These are phyloP conservation scores for Corella eumyota DNA, from an alignment of 23 tunicate species.

Conservation along the genomic window DNA sequence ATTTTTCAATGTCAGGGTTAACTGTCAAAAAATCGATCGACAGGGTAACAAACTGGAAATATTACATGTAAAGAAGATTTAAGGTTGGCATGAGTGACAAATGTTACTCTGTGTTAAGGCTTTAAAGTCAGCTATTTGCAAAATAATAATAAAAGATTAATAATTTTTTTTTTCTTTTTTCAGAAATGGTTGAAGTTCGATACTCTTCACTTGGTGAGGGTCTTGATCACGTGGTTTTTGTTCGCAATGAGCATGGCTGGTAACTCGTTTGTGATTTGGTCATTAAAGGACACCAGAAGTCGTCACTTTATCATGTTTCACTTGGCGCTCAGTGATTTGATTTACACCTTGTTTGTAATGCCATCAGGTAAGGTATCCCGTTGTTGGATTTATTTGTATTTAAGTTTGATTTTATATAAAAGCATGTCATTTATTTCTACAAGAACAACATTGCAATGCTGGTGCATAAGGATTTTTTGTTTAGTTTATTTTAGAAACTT, in stretches of 20 bases:
- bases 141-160: no score
- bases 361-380: slow-evolving; percentile 43
- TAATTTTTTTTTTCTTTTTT: slow-evolving; percentile 2
- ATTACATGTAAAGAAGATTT: no score
- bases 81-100: no score
- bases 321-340: slow-evolving; percentile 44
- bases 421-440: no score
- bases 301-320: slow-evolving; percentile 67
- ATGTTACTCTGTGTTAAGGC: no score
- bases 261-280: slow-evolving; percentile 44
- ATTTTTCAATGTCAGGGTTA: no score
- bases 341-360: slow-evolving; percentile 54
- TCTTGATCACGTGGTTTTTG: slow-evolving; percentile 50
- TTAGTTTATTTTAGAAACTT: no score
- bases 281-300: slow-evolving; percentile 15
- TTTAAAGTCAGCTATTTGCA: no score
- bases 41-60: no score
- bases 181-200: slow-evolving; percentile 61
- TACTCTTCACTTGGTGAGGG: slow-evolving; percentile 51
- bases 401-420: neutral
- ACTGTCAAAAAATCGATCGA: no score
- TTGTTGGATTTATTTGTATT: neutral
- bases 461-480: no score
- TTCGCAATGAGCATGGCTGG: slow-evolving; percentile 50
- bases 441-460: no score